Evolutionary conservation across 1,140 invertebrate genomes (phyloP), one percentile per base, ranked within the genome.

Genomic region (Chrysoperla carnea): DNA sequence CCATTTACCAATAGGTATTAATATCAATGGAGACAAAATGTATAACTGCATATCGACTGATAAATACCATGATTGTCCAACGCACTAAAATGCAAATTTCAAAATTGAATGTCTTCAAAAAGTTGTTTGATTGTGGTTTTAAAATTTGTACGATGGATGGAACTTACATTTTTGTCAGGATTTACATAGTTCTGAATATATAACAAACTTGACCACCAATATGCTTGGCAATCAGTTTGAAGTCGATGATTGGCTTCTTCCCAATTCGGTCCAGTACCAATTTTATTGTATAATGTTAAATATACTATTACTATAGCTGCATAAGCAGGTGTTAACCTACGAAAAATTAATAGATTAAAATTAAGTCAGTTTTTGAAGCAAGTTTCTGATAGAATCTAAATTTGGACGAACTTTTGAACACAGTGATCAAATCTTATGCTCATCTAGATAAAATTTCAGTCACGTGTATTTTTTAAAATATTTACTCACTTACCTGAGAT

Each of bases 301-400:
- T 69, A 66, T 8, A 73, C 57, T 12, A 73, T 55, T 4, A 74
- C 49, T 1, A 68, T 55, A 1, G 69, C 55, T 23, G 69, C 71
- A 27, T 76, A 59, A 2, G 72, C 55, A 0, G 74, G 73, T 0
- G 73, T 73, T 43, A 77, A 58, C 8, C 70, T 62, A 9, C 70
- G 53, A 11, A 23, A 3, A 23, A 23, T n/a, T n/a, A n/a, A n/a
- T n/a, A n/a, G n/a, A n/a, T n/a, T n/a, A n/a, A n/a, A n/a, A n/a
- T n/a, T n/a, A n/a, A n/a, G n/a, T n/a, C n/a, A n/a, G n/a, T n/a
- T n/a, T n/a, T n/a, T n/a, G n/a, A n/a, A n/a, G n/a, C n/a, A n/a
- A n/a, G n/a, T n/a, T n/a, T n/a, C n/a, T n/a, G n/a, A n/a, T n/a
- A n/a, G n/a, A n/a, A n/a, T n/a, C n/a, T n/a, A n/a, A n/a, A n/a